Evolutionary conservation across 2,888 invertebrate genomes (phyloP).

Genomic region (Amphipoea oculea): DNA sequence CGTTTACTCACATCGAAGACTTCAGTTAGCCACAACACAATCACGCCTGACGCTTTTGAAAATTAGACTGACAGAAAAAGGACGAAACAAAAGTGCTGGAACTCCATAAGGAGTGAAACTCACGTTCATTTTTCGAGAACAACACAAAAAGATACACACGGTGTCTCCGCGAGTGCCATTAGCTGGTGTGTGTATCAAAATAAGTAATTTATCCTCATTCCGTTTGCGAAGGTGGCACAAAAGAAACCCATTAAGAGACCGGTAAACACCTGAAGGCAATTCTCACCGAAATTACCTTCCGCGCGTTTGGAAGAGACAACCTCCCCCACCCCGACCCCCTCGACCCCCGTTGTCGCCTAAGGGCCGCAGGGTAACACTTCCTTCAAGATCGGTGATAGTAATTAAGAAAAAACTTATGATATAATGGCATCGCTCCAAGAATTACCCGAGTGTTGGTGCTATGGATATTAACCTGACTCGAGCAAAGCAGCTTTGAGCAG

Average conservation of each 20-base stretch:
- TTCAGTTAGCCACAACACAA: not conserved
- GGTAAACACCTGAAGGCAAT: constrained; percentile 67
- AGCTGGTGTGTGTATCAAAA: constrained; percentile 51
- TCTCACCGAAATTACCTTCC: constrained; percentile 63
- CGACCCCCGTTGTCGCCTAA: not conserved
- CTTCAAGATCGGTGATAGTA: constrained; percentile 47
- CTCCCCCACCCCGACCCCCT: not conserved
- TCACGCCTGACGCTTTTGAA: not conserved
- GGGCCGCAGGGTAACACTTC: constrained; percentile 28
- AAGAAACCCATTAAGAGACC: constrained; percentile 64
- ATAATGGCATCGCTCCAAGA: constrained; percentile 19
- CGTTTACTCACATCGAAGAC: not conserved
- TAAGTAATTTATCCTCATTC: constrained; percentile 64
- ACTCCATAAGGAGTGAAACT: not conserved
- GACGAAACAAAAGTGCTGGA: not conserved
- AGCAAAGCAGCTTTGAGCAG: not conserved
- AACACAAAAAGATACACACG: constrained; percentile 17
- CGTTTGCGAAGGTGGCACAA: constrained; percentile 55
- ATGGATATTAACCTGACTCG: not conserved
- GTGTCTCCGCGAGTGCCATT: constrained; percentile 38
- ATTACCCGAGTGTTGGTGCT: not conserved
- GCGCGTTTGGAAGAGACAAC: constrained; percentile 61
- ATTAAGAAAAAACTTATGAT: constrained; percentile 44
- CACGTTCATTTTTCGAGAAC: not conserved
- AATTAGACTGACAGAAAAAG: not conserved